Conservation (phyloP, 2,797 vertebrate species). For the Phataginus tetradactyla region DNA sequence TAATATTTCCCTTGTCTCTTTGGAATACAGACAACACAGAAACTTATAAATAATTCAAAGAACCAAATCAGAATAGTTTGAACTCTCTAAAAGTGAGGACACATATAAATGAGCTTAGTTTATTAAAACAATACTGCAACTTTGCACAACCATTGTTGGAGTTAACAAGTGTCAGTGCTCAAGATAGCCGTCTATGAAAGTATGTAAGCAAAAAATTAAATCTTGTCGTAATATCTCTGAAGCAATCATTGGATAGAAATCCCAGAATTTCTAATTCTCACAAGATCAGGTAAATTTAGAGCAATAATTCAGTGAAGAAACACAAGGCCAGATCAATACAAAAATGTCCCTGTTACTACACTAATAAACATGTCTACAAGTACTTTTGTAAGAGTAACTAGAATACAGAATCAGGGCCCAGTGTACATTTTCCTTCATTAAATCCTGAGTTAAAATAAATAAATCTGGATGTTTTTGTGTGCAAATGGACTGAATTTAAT, state of each 20-base stretch:
- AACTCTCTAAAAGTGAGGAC: neutral
- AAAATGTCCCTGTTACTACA: neutral
- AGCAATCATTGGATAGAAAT: neutral
- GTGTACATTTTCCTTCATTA: neutral
- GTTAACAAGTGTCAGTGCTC: neutral
- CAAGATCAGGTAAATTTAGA: neutral
- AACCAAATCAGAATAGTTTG: neutral
- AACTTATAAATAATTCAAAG: neutral
- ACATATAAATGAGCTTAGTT: neutral
- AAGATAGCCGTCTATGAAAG: neutral
- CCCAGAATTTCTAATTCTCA: neutral
- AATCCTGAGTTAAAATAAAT: neutral
- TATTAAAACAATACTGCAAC: neutral
- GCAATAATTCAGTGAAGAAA: neutral
- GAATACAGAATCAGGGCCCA: neutral
- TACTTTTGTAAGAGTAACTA: neutral
- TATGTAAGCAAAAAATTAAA: neutral
- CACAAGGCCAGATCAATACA: neutral
- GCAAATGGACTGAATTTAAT: neutral
- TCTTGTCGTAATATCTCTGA: neutral
- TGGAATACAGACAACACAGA: neutral
- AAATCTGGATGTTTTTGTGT: neutral
- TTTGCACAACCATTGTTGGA: neutral
- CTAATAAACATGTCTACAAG: neutral
- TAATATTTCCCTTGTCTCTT: neutral